phyloP scores from a whole-genome alignment of 23 tunicate genomes.

The Trididemnum clinides region DNA sequence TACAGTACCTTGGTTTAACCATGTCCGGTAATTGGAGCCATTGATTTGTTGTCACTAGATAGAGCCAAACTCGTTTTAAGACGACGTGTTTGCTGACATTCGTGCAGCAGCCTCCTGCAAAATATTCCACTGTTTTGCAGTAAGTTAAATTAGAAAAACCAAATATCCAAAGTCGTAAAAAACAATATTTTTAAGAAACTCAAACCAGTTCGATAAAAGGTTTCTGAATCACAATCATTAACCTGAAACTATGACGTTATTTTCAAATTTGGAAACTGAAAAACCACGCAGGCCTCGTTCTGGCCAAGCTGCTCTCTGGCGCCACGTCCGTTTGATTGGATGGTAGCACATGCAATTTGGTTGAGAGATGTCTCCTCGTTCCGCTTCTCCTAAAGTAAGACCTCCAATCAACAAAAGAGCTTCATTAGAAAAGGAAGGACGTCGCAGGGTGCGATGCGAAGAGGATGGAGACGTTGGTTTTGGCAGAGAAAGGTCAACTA shows the following conservation, averaged over 20 bases:
- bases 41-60: conserved; percentile 28
- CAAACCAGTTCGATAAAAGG: not conserved
- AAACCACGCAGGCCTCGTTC: conserved; percentile 83
- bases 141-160: not conserved
- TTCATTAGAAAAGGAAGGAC: conserved; percentile 24
- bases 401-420: conserved; percentile 72
- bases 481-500: not conserved
- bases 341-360: conserved; percentile 78
- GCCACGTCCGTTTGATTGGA: conserved; percentile 47
- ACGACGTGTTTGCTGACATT: conserved; percentile 53
- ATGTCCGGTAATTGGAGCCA: conserved; percentile 69
- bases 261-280: conserved; percentile 58
- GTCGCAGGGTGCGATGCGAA: conserved; percentile 9
- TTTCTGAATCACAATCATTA: not conserved
- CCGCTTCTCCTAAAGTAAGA: conserved; percentile 74
- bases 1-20: conserved; percentile 68
- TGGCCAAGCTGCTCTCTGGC: conserved; percentile 59
- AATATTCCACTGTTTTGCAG: not conserved
- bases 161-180: not conserved
- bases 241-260: conserved; percentile 78
- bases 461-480: not conserved
- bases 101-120: conserved; percentile 65
- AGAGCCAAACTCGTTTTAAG: conserved; percentile 65
- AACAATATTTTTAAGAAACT: not conserved
- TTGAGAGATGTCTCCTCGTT: conserved; percentile 72